phyloP scores from a whole-genome alignment of 2,797 vertebrate species.

The Neomorphus geoffroyi region DNA sequence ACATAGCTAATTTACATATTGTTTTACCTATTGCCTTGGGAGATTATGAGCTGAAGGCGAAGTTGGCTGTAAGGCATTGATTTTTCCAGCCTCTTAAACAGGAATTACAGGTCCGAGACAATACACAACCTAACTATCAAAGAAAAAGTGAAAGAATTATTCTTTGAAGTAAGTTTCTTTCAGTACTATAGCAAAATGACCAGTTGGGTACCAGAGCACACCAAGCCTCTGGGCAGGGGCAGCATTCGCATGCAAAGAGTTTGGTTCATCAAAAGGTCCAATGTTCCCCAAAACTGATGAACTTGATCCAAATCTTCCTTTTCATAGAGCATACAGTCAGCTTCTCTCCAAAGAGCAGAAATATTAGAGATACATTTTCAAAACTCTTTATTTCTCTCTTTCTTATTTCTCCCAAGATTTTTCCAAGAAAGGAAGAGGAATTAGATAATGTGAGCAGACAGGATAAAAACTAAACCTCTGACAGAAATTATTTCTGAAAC shows the following conservation, averaged over 20 bases:
- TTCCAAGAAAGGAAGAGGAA: neutral
- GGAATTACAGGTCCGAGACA: neutral
- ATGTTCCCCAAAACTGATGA: neutral
- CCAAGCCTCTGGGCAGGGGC: too few species aligned
- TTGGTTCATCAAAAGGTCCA: neutral
- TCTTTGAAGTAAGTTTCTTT: too few species aligned
- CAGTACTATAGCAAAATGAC: neutral
- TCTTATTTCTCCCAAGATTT: neutral
- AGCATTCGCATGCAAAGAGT: neutral
- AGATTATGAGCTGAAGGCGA: neutral
- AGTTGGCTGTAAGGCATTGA: neutral
- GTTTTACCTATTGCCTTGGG: neutral
- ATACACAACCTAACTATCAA: too few species aligned
- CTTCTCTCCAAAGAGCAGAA: neutral
- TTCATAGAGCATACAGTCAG: accelerated
- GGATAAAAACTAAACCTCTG: neutral
- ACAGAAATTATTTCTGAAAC: neutral
- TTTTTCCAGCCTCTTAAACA: neutral
- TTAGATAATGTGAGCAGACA: neutral
- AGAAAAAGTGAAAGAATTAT: too few species aligned
- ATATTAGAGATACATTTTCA: neutral
- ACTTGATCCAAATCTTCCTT: neutral
- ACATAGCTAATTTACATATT: neutral
- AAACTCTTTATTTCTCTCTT: neutral
- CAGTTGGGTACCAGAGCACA: too few species aligned